A percentile compares a stretch with the other conserved stretches of the same genome.
phyloP scores from a whole-genome alignment of 2,113 vertebrate species.

The Lepidothrix coronata region DNA sequence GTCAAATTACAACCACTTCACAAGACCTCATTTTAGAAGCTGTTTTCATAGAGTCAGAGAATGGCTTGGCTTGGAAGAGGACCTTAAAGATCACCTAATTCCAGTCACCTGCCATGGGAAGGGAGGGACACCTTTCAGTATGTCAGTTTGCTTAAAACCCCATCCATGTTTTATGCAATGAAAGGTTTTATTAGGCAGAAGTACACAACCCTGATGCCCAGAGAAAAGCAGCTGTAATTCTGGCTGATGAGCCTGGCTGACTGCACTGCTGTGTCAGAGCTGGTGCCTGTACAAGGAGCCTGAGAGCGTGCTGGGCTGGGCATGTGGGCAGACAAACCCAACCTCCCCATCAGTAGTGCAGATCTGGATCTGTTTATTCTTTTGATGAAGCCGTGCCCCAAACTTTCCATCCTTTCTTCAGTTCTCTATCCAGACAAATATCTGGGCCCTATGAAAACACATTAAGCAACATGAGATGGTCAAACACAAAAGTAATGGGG shows the following conservation, averaged over 20 bases:
- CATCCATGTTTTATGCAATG: not conserved
- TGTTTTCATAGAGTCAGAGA: not conserved
- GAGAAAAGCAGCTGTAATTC: not conserved
- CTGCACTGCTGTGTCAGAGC: rapidly evolving
- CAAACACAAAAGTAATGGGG: not conserved
- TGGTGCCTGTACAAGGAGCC: not conserved
- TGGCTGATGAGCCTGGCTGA: not conserved
- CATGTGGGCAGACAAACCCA: not conserved
- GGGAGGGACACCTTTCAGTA: not conserved
- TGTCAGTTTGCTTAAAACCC: not conserved
- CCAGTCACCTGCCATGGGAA: not conserved
- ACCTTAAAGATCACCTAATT: not conserved
- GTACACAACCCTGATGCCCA: rapidly evolving
- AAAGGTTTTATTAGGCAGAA: not conserved
- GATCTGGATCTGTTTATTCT: not conserved
- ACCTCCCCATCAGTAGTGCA: not conserved
- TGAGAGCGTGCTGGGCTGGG: not conserved
- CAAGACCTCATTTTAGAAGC: not conserved
- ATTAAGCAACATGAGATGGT: not conserved
- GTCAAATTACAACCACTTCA: not conserved
- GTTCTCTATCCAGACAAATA: not conserved
- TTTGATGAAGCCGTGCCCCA: not conserved
- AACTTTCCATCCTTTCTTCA: not conserved
- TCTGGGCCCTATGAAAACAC: not conserved
- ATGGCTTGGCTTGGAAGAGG: not conserved